Percentiles rank a stretch among this genome's conserved stretches.
Conservation (phyloP, 2,797 vertebrate genomes). For the Bradypodion ventrale region DNA sequence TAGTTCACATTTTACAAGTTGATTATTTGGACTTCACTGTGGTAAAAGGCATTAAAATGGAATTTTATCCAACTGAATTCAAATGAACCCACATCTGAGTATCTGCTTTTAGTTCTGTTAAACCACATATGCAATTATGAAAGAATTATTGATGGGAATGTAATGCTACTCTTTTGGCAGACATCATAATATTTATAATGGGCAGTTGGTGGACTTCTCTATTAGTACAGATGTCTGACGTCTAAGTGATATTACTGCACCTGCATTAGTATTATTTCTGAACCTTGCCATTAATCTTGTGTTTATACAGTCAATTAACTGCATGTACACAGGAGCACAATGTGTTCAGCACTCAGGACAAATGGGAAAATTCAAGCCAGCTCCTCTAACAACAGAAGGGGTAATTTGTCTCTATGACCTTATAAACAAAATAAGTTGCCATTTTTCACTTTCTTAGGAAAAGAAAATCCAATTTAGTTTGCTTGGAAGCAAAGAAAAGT, state of each 20-base stretch:
- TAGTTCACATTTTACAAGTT: background rate
- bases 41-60: background rate
- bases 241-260: background rate
- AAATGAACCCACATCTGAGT: background rate
- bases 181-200: background rate
- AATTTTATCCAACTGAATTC: background rate
- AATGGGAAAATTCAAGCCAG: background rate
- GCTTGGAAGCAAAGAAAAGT: background rate
- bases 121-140: background rate
- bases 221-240: background rate
- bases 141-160: background rate
- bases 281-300: background rate
- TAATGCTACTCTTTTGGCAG: background rate
- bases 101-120: background rate
- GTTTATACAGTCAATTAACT: constrained; percentile 8
- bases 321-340: background rate
- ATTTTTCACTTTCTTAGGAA: background rate
- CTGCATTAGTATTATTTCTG: background rate
- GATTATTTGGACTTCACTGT: background rate
- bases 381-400: background rate
- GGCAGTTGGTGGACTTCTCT: background rate
- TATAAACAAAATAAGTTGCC: background rate
- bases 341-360: background rate
- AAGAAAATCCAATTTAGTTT: background rate
- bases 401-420: constrained; percentile 2